A percentile compares a stretch with the other conserved stretches of the same genome.
phyloP scores from a whole-genome alignment of 1,140 invertebrate species.

The Oscheius sp. region DNA sequence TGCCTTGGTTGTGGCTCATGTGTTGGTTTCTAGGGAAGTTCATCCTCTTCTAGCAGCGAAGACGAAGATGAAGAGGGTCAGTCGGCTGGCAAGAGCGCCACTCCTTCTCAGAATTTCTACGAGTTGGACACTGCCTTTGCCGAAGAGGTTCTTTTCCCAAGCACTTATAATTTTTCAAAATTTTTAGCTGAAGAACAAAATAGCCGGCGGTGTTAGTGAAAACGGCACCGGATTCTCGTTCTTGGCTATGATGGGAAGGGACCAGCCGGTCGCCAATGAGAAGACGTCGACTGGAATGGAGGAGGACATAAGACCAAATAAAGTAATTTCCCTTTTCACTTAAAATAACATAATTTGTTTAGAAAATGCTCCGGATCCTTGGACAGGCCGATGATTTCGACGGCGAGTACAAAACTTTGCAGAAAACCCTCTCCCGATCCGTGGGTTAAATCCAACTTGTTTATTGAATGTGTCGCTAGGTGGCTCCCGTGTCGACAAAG shows the following conservation, averaged over 20 bases:
- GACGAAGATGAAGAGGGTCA: neutral
- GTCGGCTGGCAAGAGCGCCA: too few relatives aligned
- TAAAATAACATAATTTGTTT: neutral
- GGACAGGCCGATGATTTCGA: too few relatives aligned
- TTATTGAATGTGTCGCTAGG: too few relatives aligned
- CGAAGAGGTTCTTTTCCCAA: conserved; percentile 5
- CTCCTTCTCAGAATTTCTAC: conserved; percentile 18
- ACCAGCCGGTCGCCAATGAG: neutral
- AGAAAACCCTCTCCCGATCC: too few relatives aligned
- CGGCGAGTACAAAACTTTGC: too few relatives aligned
- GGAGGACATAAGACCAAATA: neutral
- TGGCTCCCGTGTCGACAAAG: neutral
- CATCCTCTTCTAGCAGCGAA: neutral
- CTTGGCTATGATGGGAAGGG: conserved; percentile 31
- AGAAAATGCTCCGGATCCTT: neutral
- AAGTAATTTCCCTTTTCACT: neutral
- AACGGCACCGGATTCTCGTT: conserved; percentile 16
- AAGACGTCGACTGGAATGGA: neutral
- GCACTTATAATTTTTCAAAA: neutral
- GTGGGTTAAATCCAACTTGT: too few relatives aligned
- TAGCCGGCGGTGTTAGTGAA: neutral
- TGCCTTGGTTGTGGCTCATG: too few relatives aligned
- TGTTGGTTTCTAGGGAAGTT: too few relatives aligned
- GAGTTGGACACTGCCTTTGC: conserved; percentile 22
- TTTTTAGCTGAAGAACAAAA: conserved; percentile 15